Conservation (phyloP, 2,113 vertebrate species). For the Paedocypris sp. region DNA sequence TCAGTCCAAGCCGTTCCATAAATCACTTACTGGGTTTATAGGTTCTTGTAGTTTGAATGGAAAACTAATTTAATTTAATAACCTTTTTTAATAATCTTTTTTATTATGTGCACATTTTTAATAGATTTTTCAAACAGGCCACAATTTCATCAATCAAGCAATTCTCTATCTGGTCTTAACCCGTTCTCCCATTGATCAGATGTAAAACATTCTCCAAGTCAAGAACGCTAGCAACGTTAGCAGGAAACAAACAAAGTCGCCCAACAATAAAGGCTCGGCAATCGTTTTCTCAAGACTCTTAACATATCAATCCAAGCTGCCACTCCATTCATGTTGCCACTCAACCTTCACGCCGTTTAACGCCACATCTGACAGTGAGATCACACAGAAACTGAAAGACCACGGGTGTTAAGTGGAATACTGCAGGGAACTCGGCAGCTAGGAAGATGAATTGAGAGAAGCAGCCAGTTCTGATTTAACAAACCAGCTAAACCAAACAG, state of each 20-base stretch:
- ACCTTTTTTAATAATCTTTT: too few relatives aligned
- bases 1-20: too few relatives aligned
- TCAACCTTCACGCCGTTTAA: conserved; percentile 29
- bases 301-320: conserved; percentile 39
- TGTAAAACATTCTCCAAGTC: too few relatives aligned
- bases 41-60: too few relatives aligned
- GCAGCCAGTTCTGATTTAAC: conserved; percentile 9
- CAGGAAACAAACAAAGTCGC: conserved; percentile 27
- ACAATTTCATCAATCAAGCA: too few relatives aligned
- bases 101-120: too few relatives aligned
- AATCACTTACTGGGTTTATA: too few relatives aligned
- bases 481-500: not conserved
- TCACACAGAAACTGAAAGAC: conserved; percentile 39
- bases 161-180: too few relatives aligned
- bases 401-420: conserved; percentile 46
- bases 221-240: conserved; percentile 32
- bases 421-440: conserved; percentile 42
- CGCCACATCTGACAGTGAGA: conserved; percentile 31
- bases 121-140: too few relatives aligned
- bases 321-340: conserved; percentile 25
- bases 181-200: too few relatives aligned
- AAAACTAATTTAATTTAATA: too few relatives aligned
- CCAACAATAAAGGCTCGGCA: too few relatives aligned
- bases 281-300: conserved; percentile 33
- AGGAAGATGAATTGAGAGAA: conserved; percentile 28